These are phyloP conservation scores for Drosophila hawaiiensis DNA, from an alignment of 2,888 invertebrate species.

Conservation along the genomic window DNA sequence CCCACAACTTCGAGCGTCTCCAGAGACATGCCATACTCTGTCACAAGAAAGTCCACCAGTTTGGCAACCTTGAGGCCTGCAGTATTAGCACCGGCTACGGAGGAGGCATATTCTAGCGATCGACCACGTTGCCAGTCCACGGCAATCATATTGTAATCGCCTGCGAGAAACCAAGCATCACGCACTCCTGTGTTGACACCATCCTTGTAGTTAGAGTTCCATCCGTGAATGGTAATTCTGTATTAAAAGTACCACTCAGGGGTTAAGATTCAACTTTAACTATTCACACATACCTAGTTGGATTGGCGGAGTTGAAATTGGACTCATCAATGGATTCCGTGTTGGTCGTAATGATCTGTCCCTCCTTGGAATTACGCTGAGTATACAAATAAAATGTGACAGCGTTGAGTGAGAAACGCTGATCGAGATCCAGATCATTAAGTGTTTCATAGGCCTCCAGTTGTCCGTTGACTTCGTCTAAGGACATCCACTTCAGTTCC, in stretches of 20 bases:
- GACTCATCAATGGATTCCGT: conserved; percentile 55
- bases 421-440: conserved; percentile 23
- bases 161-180: conserved; percentile 86
- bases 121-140: conserved; percentile 88
- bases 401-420: conserved; percentile 51
- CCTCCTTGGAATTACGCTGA: conserved; percentile 54
- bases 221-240: conserved; percentile 86
- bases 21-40: conserved; percentile 85
- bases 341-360: conserved; percentile 52
- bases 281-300: conserved; percentile 49
- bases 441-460: conserved; percentile 43
- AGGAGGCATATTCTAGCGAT: conserved; percentile 87
- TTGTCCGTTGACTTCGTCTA: conserved; percentile 41
- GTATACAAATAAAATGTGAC: conserved; percentile 77
- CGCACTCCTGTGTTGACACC: conserved; percentile 72
- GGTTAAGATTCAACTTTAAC: too few relatives aligned
- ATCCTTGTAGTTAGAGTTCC: conserved; percentile 87
- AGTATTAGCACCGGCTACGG: conserved; percentile 84
- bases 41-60: conserved; percentile 84
- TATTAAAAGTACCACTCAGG: background rate
- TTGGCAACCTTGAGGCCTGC: conserved; percentile 76
- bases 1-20: conserved; percentile 86
- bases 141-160: conserved; percentile 87
- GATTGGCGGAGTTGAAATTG: conserved; percentile 53
- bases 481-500: conserved; percentile 53